Evolutionary conservation across 2,797 vertebrate species (phyloP).

Genomic region (Xyrichtys novacula): DNA sequence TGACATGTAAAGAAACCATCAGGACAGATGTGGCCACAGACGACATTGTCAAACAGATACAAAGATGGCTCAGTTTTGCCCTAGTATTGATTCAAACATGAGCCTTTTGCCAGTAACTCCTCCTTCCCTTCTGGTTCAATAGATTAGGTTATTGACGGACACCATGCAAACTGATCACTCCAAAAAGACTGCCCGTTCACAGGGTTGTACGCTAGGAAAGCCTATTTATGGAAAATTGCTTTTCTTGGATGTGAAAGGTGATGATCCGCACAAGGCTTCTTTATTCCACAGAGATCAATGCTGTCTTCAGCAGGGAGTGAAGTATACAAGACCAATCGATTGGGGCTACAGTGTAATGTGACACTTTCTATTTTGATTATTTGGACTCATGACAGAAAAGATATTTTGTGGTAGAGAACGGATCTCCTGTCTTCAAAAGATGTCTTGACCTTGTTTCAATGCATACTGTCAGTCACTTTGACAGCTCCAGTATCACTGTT

Average conservation of each 20-base stretch:
- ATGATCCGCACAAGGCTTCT: constrained; percentile 31
- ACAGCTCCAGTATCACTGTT: not conserved
- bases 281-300: constrained; percentile 47
- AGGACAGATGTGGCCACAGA: constrained; percentile 29
- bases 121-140: constrained; percentile 45
- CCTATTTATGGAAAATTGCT: constrained; percentile 58
- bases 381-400: not conserved
- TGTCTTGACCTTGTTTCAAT: not conserved
- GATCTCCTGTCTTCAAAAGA: not conserved
- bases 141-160: constrained; percentile 57
- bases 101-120: constrained; percentile 54
- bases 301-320: constrained; percentile 20
- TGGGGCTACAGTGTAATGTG: constrained; percentile 3
- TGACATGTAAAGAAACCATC: constrained; percentile 20
- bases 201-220: constrained; percentile 14
- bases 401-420: constrained; percentile 9
- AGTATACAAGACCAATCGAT: constrained; percentile 32
- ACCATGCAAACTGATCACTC: constrained; percentile 61
- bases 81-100: constrained; percentile 64
- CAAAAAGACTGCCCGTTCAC: constrained; percentile 45
- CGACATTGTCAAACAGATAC: constrained; percentile 38
- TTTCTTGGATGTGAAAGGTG: constrained; percentile 51
- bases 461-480: constrained; percentile 28
- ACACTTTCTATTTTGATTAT: not conserved
- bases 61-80: constrained; percentile 20